phyloP scores from a whole-genome alignment of 2,888 invertebrate genomes.

The Ectobius pallidus region DNA sequence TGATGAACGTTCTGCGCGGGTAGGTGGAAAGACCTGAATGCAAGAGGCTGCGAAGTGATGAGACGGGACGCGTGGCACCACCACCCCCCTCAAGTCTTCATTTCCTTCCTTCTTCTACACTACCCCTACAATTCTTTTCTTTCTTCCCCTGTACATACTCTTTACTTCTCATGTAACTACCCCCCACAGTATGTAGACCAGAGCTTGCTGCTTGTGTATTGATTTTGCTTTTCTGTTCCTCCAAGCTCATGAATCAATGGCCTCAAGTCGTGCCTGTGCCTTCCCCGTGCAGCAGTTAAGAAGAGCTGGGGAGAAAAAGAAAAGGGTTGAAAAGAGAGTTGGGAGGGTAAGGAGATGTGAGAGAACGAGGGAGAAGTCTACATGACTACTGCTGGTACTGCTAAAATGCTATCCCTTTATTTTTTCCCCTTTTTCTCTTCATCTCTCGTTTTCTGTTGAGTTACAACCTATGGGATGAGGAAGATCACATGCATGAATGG shows the following conservation, averaged over 20 bases:
- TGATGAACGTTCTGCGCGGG: too few species aligned
- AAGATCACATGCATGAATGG: not conserved
- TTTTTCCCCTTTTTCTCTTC: not conserved
- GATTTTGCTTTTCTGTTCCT: constrained; percentile 43
- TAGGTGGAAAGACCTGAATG: too few species aligned
- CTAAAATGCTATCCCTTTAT: constrained; percentile 1
- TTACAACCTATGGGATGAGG: constrained; percentile 14
- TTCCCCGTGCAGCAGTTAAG: constrained; percentile 43
- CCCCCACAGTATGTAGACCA: constrained; percentile 10
- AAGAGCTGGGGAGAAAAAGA: constrained; percentile 44
- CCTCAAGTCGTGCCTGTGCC: constrained; percentile 36
- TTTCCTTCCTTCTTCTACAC: not conserved
- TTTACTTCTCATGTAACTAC: not conserved
- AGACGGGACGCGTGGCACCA: constrained; percentile 14
- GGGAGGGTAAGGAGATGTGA: constrained; percentile 24
- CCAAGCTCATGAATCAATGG: constrained; percentile 41
- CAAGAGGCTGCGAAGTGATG: not conserved
- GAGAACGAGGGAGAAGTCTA: not conserved
- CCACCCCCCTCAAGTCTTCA: not conserved
- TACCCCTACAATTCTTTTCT: not conserved
- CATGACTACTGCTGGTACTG: constrained; percentile 24
- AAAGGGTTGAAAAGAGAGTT: constrained; percentile 30
- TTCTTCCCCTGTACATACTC: not conserved
- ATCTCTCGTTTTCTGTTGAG: constrained; percentile 16
- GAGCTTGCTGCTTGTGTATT: constrained; percentile 39